Base-by-base conservation (phyloP, 64 coral and sea anemone species). In the Porites australiensis region DNA sequence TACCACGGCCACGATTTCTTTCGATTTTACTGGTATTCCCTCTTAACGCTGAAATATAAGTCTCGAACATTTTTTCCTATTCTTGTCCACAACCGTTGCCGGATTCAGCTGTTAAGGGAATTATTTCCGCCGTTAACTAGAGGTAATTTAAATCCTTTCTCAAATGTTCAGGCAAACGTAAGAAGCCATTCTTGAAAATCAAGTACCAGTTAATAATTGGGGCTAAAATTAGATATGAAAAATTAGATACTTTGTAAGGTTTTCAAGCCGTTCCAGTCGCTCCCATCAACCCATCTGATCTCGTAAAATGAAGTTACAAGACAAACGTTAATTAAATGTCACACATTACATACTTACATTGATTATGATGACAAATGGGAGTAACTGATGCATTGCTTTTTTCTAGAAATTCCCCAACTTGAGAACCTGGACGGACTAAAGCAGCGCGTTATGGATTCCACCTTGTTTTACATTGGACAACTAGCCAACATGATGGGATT, bases 361-460 rank as follows among this genome's bases (percentile, higher is more conserved):
- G 2, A 21, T 27, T 62, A 62, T 62, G 59, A 62, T 62, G 15
- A 15, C 59, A 62, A 62, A 6, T 62, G 15, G 15, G 15, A 62
- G 15, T 8, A 62, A 62, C 59, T 6, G 15, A 62, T 62, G 59
- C 59, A 62, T 62, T 15, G 59, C 59, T 48, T 57, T 16, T 14
- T 75, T 64, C 66, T 55, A 86, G 57, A 89, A 72, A 71, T 83
- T 69, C 93, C 93, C 2, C n/a, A 72, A 20, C 65, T 95, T 3
- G 79, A 49, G 2, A 86, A 59, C 0, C 19, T 90, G 6, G 52
- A 82, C 13, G 88, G 77, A 44, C 71, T 95, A 45, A 95, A 95
- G 77, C 74, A 88, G 47, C 88, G 93, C 20, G 93, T 95, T 13
- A 90, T 95, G 93, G 93, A 95, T 68, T 71, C 89, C 13, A 90